Evolutionary conservation across 1,140 invertebrate species (phyloP).

Genomic region (Adelges cooleyi): DNA sequence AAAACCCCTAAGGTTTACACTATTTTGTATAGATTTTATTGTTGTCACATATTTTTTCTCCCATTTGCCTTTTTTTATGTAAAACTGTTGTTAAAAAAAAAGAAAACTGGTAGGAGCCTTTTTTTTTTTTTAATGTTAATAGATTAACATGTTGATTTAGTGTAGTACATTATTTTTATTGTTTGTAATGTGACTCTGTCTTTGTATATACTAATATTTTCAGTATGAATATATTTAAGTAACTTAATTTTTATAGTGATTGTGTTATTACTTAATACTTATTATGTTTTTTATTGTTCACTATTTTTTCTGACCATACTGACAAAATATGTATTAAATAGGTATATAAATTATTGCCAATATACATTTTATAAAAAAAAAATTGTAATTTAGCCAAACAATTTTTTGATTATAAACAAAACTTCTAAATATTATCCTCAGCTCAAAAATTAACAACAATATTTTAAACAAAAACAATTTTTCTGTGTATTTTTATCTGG

Average conservation of each 20-base stretch:
- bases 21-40: background rate
- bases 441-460: no score
- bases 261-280: no score
- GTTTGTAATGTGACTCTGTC: constrained; percentile 24
- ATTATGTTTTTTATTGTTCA: no score
- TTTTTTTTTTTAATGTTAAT: constrained; percentile 6
- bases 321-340: no score
- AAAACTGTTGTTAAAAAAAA: constrained; percentile 3
- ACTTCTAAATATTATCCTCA: no score
- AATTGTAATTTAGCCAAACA: no score
- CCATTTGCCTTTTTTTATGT: background rate
- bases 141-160: constrained; percentile 11
- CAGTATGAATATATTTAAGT: constrained; percentile 17
- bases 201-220: constrained; percentile 28
- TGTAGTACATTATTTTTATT: constrained; percentile 26
- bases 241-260: background rate
- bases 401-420: no score
- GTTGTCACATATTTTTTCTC: background rate
- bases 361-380: no score
- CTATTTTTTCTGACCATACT: no score
- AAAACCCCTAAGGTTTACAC: background rate
- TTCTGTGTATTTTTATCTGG: no score
- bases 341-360: no score
- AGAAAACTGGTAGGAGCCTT: background rate
- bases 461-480: no score